These are phyloP conservation scores for Ganaspis brasiliensis DNA, from an alignment of 2,888 invertebrate genomes.

Conservation along the genomic window DNA sequence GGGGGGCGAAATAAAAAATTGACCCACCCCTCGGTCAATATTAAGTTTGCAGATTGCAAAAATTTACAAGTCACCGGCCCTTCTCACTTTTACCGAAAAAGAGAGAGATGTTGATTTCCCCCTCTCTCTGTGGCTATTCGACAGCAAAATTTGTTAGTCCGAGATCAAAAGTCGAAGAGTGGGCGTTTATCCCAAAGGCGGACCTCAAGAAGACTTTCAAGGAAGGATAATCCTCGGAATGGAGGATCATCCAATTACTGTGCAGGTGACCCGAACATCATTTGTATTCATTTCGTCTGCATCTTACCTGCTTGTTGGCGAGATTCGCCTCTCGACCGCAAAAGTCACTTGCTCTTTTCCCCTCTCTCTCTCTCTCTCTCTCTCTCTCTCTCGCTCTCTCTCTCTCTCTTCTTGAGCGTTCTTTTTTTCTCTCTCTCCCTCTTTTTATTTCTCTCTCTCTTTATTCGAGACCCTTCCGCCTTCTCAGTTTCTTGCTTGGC, in stretches of 20 bases:
- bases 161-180: constrained; percentile 58
- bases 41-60: too few species aligned
- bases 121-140: not conserved
- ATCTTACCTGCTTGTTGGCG: constrained; percentile 60
- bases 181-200: constrained; percentile 64
- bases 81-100: too few species aligned
- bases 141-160: constrained; percentile 61
- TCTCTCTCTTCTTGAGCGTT: constrained; percentile 14
- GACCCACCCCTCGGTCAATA: too few species aligned
- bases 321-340: constrained; percentile 33
- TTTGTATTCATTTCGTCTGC: constrained; percentile 74
- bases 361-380: constrained; percentile 37
- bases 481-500: constrained; percentile 33
- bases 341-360: constrained; percentile 29
- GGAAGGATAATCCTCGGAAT: constrained; percentile 73
- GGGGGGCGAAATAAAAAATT: too few species aligned
- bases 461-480: constrained; percentile 20
- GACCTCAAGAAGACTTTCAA: constrained; percentile 66
- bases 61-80: too few species aligned
- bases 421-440: constrained; percentile 32
- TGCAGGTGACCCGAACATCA: constrained; percentile 74
- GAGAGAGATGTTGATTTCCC: too few species aligned
- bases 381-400: constrained; percentile 13
- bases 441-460: constrained; percentile 42
- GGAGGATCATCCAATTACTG: constrained; percentile 76